phyloP scores from a whole-genome alignment of 2,888 invertebrate species.

The Mythimna lalbum region DNA sequence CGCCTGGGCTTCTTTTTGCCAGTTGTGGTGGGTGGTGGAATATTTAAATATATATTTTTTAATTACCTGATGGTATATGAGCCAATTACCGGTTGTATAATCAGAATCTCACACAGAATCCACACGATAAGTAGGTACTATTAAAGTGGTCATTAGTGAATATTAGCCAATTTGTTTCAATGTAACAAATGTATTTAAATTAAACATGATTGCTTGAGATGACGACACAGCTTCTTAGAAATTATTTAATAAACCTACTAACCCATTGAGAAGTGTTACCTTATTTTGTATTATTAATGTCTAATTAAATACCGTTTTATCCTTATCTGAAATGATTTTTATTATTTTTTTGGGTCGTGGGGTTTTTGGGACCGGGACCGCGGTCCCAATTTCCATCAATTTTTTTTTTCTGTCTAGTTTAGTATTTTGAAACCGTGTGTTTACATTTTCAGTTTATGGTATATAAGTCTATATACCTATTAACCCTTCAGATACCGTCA shows the following conservation, averaged over 20 bases:
- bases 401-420: too few species aligned
- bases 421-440: too few species aligned
- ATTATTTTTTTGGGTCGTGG: too few species aligned
- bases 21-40: too few species aligned
- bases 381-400: too few species aligned
- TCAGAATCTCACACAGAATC: constrained; percentile 17
- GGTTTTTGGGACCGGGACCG: too few species aligned
- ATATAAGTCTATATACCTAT: too few species aligned
- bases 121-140: constrained; percentile 17
- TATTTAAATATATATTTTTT: too few species aligned
- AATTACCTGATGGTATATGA: too few species aligned
- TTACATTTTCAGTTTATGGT: too few species aligned
- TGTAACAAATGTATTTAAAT: constrained; percentile 68
- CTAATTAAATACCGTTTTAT: not conserved
- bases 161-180: constrained; percentile 52
- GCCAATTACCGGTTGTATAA: not conserved
- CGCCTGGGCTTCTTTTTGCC: too few species aligned
- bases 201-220: constrained; percentile 66
- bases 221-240: constrained; percentile 41
- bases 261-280: constrained; percentile 38
- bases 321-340: not conserved
- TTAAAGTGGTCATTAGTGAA: constrained; percentile 44
- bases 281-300: not conserved
- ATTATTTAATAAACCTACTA: constrained; percentile 70
- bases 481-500: too few species aligned